Conservation (phyloP, 2,797 vertebrate species). For the Hypotaenidia philippensis region DNA sequence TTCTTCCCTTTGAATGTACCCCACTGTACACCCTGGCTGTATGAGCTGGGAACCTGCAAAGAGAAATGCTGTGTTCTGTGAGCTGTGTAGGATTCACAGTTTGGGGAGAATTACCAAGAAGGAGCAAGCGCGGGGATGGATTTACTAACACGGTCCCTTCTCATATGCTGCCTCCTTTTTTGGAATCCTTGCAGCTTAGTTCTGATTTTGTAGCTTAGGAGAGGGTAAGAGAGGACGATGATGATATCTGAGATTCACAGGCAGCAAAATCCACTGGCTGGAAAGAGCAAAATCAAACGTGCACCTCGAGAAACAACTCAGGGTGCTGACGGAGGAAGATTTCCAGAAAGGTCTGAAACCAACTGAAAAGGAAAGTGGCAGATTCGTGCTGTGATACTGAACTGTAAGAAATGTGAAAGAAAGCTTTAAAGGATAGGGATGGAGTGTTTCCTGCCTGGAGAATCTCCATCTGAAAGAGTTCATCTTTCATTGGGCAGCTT, state of each 20-base stretch:
- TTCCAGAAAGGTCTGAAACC: not conserved
- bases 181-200: slow-evolving; percentile 36
- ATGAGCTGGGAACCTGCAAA: not conserved
- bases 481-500: not conserved
- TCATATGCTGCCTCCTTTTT: not conserved
- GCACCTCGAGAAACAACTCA: slow-evolving; percentile 7
- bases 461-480: not conserved
- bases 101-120: not conserved
- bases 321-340: not conserved
- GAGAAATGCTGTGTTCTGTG: not conserved
- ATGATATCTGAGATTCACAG: slow-evolving; percentile 52
- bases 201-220: not conserved
- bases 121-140: not conserved
- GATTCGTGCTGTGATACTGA: not conserved
- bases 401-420: not conserved
- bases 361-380: not conserved
- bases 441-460: slow-evolving; percentile 12
- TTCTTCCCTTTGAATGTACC: not conserved
- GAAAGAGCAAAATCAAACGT: slow-evolving; percentile 40
- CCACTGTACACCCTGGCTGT: not conserved
- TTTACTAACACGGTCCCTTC: slow-evolving; percentile 26
- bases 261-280: slow-evolving; percentile 26
- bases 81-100: not conserved
- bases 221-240: slow-evolving; percentile 7
- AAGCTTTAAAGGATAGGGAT: not conserved